Base-by-base conservation (phyloP, 2,113 vertebrate species). In the Pontoporia blainvillei region DNA sequence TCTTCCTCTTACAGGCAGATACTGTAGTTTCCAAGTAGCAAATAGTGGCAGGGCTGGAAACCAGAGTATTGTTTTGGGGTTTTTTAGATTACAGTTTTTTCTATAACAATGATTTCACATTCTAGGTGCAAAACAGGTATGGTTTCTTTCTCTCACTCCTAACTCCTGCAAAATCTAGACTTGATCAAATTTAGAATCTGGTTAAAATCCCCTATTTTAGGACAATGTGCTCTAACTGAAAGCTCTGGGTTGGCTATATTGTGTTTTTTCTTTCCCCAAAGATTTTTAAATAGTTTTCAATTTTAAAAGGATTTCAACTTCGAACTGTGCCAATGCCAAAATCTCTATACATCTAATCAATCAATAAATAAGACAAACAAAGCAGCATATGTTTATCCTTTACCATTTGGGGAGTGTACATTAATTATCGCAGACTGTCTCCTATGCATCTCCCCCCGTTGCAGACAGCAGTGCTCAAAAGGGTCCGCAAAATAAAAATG, bases 401-500 rank as follows among this genome's bases (percentile, higher is more conserved):
- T 98, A 98, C 98, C 98, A 98, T 98, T 97, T 97, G 96, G 97
- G 98, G 98, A 98, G 96, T 98, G 96, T 98, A 98, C 96, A 98
- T 98, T 98, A 98, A 98, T 98, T 99, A 98, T 97, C 81, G 52
- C 97, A 98, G 96, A 98, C 98, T 98, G 98, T 97, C 97, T 98
- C 97, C 98, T 98, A 98, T 94, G 97, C 90, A 88, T 97, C 95
- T 97, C 97, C 97, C n/a, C 79, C 96, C 96, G 82, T 94, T 86
- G 82, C 98, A 98, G 98, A 98, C 98, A 98, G 98, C 98, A 98
- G 96, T 97, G 98, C 98, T 99, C 98, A 98, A 98, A 98, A 98
- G 97, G 83, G 97, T 98, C 98, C 96, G 66, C 97, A 98, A 98
- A 98, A 99, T 98, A 99, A 99, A 99, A 98, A 98, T 97, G 98